Conservation (phyloP, 2,888 invertebrate species). For the Euclidia mi region DNA sequence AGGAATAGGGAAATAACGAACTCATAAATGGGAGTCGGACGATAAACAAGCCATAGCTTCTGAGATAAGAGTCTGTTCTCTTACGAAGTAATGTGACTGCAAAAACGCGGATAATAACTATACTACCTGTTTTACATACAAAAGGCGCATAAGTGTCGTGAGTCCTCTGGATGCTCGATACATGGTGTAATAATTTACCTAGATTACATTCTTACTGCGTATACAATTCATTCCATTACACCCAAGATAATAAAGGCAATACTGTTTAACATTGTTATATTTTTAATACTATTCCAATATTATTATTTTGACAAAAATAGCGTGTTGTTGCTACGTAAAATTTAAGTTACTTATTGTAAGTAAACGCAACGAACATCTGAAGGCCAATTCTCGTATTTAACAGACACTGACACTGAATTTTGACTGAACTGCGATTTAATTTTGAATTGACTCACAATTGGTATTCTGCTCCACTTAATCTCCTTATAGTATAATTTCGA, state of each 20-base stretch:
- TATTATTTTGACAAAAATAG: no score
- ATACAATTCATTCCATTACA: constrained; percentile 31
- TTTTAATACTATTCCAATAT: no score
- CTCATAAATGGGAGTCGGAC: constrained; percentile 85
- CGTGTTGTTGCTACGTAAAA: neutral
- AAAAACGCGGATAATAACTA: constrained; percentile 65
- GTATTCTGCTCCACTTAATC: no score
- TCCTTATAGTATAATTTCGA: no score
- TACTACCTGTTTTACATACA: constrained; percentile 59
- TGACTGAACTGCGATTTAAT: no score
- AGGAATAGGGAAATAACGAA: constrained; percentile 88
- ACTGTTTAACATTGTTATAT: no score
- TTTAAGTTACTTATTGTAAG: constrained; percentile 28
- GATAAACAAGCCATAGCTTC: constrained; percentile 84
- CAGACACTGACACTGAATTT: no score
- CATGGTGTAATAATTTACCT: constrained; percentile 38
- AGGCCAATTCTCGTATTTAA: no score
- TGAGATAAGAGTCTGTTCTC: constrained; percentile 77
- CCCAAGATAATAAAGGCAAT: constrained; percentile 12
- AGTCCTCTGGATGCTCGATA: constrained; percentile 36
- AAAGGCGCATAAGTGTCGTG: constrained; percentile 48
- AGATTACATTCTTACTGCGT: constrained; percentile 40
- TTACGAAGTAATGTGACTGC: constrained; percentile 71
- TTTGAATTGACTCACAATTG: no score
- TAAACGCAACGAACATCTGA: constrained; percentile 51